Conservation (phyloP, 2,797 vertebrate genomes). For the Fratercula arctica region DNA sequence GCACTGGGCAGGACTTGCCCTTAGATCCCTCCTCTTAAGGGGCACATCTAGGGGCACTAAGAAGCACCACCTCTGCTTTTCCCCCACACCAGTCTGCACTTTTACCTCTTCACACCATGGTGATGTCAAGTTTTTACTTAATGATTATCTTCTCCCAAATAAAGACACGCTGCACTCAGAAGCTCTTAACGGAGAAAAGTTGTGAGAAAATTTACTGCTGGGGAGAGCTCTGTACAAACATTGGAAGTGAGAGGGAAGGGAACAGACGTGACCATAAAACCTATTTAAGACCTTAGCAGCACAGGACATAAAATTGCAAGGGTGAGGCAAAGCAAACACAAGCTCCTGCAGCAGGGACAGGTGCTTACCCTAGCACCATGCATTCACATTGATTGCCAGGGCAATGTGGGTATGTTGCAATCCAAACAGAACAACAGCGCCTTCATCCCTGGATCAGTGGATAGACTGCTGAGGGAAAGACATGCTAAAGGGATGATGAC, state of each 20-base stretch:
- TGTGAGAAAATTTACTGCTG: not conserved
- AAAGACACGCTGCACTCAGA: not conserved
- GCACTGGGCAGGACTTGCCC: not conserved
- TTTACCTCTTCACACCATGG: not conserved
- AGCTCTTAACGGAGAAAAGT: not conserved
- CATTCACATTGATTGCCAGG: not conserved
- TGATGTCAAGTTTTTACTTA: not conserved
- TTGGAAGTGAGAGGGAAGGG: not conserved
- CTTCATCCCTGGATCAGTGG: not conserved
- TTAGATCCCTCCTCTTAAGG: not conserved
- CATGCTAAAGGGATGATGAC: not conserved
- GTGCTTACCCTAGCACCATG: not conserved
- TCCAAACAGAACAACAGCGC: fast-evolving
- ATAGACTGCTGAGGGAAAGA: not conserved
- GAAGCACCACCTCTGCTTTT: not conserved
- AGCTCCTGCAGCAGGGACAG: not conserved
- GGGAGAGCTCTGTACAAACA: not conserved
- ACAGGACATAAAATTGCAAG: not conserved
- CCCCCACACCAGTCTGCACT: not conserved
- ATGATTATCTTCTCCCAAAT: not conserved
- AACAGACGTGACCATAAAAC: not conserved
- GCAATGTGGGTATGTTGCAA: not conserved
- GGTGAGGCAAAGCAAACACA: not conserved
- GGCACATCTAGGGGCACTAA: not conserved
- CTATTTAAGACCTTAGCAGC: not conserved